Base-by-base conservation (phyloP, 2,113 vertebrate species). In the Corvus moneduloides region DNA sequence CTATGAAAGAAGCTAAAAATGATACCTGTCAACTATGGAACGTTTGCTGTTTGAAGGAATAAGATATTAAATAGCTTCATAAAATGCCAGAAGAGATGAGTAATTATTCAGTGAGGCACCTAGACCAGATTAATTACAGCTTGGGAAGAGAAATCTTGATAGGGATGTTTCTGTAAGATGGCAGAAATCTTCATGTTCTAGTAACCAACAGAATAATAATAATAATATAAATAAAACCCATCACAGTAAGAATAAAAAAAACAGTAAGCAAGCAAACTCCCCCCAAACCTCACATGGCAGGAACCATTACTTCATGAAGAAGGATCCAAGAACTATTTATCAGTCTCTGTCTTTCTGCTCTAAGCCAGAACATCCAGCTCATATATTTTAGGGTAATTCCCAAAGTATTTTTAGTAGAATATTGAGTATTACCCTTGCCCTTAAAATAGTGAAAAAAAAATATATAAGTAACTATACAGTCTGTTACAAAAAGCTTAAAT, bases 1-100 rank as follows among this genome's bases (percentile, higher is more conserved):
- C 62, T 73, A 89, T 83, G 81, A 94, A 62, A 95, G 59, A 80
- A 94, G 82, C 74, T 95, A 93, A 96, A 96, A 97, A 88, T 93
- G 63, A 96, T 79, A 94, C 82, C 89, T 96, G 78, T 81, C 93
- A 91, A 16, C 71, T 69, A 62, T 2, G 8, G 71, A 82, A 95
- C 43, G 80, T 80, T 77, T 80, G 35, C 72, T 87, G 51, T 90
- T 90, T 74, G 85, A 93, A 85, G 56, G 58, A 94, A 67, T 69
- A 55, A 83, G 88, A 67, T 19, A 94, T 78, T 88, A 86, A 95
- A 93, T 37, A 93, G 59, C 90, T 95, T 88, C 87, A 90, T 86
- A 68, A 96, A 96, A 94, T 95, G 72, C 75, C 92, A 93, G 68
- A 79, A 84, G 22, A 85, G 63, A 91, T 91, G 76, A 93, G 32